Conservation (phyloP, 2,113 vertebrate species). For the Corythornis madagascariensis region DNA sequence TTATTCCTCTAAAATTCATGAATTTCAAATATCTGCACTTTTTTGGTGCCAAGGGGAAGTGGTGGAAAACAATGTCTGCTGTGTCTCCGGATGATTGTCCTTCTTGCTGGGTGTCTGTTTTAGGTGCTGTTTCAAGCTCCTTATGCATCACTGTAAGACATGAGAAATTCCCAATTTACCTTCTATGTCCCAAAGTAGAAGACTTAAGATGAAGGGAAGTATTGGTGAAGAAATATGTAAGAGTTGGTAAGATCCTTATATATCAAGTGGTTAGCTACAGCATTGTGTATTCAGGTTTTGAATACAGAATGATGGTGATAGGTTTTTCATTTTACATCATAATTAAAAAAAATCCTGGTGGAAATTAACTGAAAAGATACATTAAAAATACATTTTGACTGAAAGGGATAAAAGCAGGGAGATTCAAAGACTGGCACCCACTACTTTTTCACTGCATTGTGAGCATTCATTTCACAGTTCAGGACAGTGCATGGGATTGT, state of each 20-base stretch:
- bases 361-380: background rate
- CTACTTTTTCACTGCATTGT: background rate
- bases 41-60: background rate
- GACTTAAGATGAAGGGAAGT: background rate
- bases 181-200: background rate
- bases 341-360: background rate
- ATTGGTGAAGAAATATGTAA: background rate
- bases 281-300: background rate
- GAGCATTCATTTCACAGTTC: background rate
- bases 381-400: background rate
- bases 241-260: background rate
- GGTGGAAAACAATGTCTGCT: background rate
- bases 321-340: background rate
- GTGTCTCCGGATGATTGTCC: background rate
- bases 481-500: background rate
- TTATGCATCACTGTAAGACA: background rate
- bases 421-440: background rate
- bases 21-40: background rate
- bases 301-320: background rate
- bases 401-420: background rate
- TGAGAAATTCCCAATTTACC: background rate
- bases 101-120: background rate
- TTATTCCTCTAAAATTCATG: background rate
- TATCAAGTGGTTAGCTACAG: background rate
- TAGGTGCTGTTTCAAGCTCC: background rate